Evolutionary conservation across 2,113 vertebrate genomes (phyloP).

Genomic region (Urocitellus parryii): DNA sequence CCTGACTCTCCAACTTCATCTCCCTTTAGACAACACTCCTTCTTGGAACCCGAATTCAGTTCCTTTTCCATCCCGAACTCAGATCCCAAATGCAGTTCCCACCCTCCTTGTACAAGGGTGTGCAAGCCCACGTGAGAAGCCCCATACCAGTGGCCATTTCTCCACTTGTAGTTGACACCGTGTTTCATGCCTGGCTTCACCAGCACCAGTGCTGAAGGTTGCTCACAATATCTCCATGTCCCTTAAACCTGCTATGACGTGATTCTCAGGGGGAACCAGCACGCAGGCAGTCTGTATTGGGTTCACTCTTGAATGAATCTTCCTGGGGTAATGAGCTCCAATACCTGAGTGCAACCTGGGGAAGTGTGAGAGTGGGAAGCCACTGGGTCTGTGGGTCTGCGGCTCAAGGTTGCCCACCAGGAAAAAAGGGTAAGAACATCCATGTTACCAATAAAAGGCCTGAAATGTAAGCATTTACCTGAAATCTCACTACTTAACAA

Average conservation of each 20-base stretch:
- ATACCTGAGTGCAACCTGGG: neutral
- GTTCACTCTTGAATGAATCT: neutral
- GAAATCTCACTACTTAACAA: neutral
- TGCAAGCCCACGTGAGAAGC: too few species aligned
- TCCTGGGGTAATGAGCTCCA: neutral
- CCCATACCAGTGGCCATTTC: rapidly evolving
- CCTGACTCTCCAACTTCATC: neutral
- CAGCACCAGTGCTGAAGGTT: neutral
- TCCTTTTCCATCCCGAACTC: neutral
- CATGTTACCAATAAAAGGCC: neutral
- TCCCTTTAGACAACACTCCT: neutral
- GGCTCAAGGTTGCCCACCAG: neutral
- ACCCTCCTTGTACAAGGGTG: neutral
- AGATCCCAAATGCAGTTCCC: too few species aligned
- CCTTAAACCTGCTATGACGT: neutral
- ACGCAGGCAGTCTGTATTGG: neutral
- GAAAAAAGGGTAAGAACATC: neutral
- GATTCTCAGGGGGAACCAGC: too few species aligned
- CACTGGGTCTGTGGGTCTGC: rapidly evolving
- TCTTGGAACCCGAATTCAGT: neutral
- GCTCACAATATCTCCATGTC: neutral
- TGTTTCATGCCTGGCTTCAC: neutral
- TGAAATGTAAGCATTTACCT: neutral
- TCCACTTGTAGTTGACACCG: neutral
- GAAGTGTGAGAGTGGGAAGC: too few species aligned